Evolutionary conservation across 2,113 vertebrate species (phyloP).

Genomic region (Trochalopteron elliotii): DNA sequence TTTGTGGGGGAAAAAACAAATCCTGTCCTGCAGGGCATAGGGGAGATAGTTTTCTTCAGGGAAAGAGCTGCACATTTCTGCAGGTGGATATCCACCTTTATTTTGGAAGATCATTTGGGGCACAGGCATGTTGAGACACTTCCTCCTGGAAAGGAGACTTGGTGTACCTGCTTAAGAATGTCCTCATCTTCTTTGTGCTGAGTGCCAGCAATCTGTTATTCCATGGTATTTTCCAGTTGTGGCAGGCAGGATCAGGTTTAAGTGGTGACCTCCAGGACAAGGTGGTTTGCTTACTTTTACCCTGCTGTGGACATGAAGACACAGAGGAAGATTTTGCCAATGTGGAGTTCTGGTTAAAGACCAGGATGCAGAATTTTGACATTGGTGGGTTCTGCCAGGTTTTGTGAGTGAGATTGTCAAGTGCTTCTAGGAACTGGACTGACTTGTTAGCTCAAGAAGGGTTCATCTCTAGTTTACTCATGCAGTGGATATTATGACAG

Average conservation of each 20-base stretch:
- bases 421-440: not conserved
- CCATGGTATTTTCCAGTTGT: not conserved
- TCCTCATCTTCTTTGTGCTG: not conserved
- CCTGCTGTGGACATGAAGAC: not conserved
- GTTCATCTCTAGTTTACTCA: not conserved
- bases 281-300: not conserved
- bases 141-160: not conserved
- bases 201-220: not conserved
- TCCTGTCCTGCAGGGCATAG: not conserved
- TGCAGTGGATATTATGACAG: not conserved
- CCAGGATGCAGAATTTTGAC: not conserved
- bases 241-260: not conserved
- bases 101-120: not conserved
- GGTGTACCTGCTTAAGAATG: not conserved
- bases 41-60: not conserved
- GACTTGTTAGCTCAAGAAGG: not conserved
- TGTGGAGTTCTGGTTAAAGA: not conserved
- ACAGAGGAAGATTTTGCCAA: not conserved
- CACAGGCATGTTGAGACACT: not conserved
- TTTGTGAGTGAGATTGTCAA: not conserved
- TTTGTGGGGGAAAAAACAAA: accelerated
- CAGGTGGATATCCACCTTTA: not conserved
- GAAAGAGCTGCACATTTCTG: not conserved
- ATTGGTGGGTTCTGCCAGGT: not conserved
- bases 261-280: not conserved